Conservation (phyloP, 2,888 invertebrate species). For the Hofmannophila pseudospretella region DNA sequence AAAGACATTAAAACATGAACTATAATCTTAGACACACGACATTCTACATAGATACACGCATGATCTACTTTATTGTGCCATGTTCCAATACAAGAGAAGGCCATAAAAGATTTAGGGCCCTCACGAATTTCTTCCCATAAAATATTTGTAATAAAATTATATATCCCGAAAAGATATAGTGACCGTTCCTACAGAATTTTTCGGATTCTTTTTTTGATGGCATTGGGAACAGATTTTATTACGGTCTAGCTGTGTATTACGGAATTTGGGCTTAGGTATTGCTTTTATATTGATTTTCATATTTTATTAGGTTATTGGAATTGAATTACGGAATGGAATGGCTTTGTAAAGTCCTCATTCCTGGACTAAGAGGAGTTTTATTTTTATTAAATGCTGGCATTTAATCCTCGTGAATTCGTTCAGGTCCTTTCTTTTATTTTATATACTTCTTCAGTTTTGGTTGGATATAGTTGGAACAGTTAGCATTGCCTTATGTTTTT, state of each 20-base stretch:
- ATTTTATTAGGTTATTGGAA: background rate
- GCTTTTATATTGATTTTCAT: background rate
- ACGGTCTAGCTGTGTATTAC: conserved; percentile 7
- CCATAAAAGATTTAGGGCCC: conserved; percentile 53
- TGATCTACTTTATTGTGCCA: conserved; percentile 37
- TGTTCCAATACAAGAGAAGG: conserved; percentile 31
- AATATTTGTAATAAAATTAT: conserved; percentile 60
- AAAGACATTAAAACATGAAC: no score
- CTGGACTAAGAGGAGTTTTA: no score
- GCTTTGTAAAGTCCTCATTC: no score
- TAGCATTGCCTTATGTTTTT: no score
- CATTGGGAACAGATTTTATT: conserved; percentile 13
- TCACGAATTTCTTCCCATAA: conserved; percentile 39
- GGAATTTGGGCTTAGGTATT: background rate
- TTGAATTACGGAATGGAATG: background rate
- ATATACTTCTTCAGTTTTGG: no score
- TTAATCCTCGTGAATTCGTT: no score
- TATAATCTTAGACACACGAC: no score
- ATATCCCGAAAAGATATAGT: conserved; percentile 34
- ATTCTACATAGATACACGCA: no score
- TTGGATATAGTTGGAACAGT: no score
- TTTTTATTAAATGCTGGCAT: no score
- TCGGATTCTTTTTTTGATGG: conserved; percentile 16
- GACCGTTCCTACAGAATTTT: conserved; percentile 12
- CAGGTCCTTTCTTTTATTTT: no score